Base-by-base conservation (phyloP, 2,113 vertebrate genomes). In the Lamprotornis superbus region DNA sequence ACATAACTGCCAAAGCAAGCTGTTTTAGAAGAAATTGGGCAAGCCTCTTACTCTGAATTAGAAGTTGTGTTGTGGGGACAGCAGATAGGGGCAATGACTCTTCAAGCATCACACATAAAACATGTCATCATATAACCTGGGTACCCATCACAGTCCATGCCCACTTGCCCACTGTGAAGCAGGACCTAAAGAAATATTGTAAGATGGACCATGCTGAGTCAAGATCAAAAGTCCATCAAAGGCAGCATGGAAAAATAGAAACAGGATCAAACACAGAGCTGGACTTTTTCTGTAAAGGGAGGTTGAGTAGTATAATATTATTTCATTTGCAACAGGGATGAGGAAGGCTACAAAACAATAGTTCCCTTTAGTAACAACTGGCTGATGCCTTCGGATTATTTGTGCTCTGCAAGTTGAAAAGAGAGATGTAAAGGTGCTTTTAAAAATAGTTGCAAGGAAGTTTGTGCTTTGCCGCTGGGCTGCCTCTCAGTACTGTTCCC, bases 391-490 rank as follows among this genome's bases (percentile, higher is more conserved):
- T 70, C 0, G 0, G 59, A 83, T 93, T 91, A 68, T 94, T 93
- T 93, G 77, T 87, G 67, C 77, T 31, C 4, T 56, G 17, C 49
- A 42, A 75, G 73, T 47, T 86, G 65, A 84, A 84, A 83, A 81
- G 65, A 56, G 64, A 61, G 65, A 68, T 46, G 49, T 84, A 84
- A 81, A 96, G 77, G 87, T 84, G 67, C 49, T 82, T 84, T 87
- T 67, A 79, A 92, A 96, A 90, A 89, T 17, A 83, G 75, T 73
- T 83, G 60, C 88, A 74, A 87, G 76, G 69, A 92, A 83, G 78
- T 87, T 71, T 55, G 40, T 68, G 67, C 70, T 84, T 85, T 69
- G 46, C 81, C 89, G 94, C 44, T 2, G 5, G 35, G 88, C 55
- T 89, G 89, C 89, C 69, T 87, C 24, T 7, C 68, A 63, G 37